These are phyloP conservation scores for Drosophila bocqueti DNA, from an alignment of 1,140 invertebrate genomes.

Conservation along the genomic window DNA sequence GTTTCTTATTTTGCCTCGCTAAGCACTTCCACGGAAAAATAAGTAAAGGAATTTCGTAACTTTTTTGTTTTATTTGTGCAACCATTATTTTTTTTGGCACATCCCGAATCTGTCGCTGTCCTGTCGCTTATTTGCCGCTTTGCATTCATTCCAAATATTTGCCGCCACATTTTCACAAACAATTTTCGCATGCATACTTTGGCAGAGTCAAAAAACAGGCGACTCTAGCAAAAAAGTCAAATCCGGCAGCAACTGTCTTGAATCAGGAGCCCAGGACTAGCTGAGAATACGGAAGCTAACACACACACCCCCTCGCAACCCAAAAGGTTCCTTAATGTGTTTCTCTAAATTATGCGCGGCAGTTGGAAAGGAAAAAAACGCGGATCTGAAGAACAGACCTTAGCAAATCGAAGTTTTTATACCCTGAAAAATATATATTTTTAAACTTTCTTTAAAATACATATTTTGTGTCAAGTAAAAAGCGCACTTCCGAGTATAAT, in stretches of 20 bases:
- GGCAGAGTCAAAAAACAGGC: conserved; percentile 37
- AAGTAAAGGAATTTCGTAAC: conserved; percentile 27
- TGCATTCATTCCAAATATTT: conserved; percentile 80
- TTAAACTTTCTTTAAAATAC: not conserved
- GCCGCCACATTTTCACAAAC: conserved; percentile 73
- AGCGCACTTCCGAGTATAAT: too few species aligned
- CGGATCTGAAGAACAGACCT: not conserved
- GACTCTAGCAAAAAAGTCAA: conserved; percentile 21
- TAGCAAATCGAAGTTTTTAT: not conserved
- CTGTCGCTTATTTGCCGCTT: conserved; percentile 73
- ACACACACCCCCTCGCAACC: conserved; percentile 35
- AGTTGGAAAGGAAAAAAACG: conserved; percentile 26
- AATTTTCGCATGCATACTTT: conserved; percentile 75
- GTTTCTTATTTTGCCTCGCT: not conserved
- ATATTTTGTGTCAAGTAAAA: not conserved
- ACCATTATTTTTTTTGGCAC: conserved; percentile 53
- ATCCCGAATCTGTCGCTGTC: conserved; percentile 53
- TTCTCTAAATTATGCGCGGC: conserved; percentile 72
- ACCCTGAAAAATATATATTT: not conserved
- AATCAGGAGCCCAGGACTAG: conserved; percentile 45
- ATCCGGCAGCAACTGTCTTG: conserved; percentile 54
- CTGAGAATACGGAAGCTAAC: conserved; percentile 30
- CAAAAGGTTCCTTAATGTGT: conserved; percentile 67
- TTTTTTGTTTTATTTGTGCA: conserved; percentile 41
- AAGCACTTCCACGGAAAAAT: conserved; percentile 13